Evolutionary conservation across 2,888 invertebrate genomes (phyloP).

Genomic region (Limnephilus marmoratus): DNA sequence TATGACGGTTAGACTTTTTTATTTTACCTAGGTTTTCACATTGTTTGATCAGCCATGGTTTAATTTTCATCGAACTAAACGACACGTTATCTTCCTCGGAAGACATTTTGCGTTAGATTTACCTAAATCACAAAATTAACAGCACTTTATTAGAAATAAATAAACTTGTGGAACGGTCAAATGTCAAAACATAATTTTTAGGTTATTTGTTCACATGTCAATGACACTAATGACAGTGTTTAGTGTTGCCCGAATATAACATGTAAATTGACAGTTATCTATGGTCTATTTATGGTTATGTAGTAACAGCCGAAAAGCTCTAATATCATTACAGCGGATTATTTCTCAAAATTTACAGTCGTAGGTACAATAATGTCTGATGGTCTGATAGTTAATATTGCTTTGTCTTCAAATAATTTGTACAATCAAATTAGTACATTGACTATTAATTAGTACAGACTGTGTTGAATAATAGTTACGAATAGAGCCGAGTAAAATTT

Average conservation of each 20-base stretch:
- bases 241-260: background rate
- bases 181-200: background rate
- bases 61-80: constrained; percentile 81
- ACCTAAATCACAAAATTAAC: background rate
- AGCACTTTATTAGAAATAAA: background rate
- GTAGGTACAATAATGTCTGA: no score
- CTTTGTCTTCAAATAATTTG: background rate
- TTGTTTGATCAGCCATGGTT: constrained; percentile 86
- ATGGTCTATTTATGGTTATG: no score
- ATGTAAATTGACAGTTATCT: no score
- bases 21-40: constrained; percentile 81
- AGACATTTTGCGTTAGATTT: constrained; percentile 23
- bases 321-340: no score
- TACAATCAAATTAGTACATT: background rate
- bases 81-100: constrained; percentile 67
- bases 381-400: background rate
- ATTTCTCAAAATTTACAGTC: no score
- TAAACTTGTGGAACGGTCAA: background rate
- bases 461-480: background rate
- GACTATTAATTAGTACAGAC: no score
- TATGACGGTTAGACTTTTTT: background rate
- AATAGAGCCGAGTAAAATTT: background rate
- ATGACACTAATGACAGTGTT: background rate
- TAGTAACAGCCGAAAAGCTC: no score
- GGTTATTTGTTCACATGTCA: background rate